These are phyloP conservation scores for Synergus laeviventris DNA, from an alignment of 2,888 invertebrate species.

Conservation along the genomic window DNA sequence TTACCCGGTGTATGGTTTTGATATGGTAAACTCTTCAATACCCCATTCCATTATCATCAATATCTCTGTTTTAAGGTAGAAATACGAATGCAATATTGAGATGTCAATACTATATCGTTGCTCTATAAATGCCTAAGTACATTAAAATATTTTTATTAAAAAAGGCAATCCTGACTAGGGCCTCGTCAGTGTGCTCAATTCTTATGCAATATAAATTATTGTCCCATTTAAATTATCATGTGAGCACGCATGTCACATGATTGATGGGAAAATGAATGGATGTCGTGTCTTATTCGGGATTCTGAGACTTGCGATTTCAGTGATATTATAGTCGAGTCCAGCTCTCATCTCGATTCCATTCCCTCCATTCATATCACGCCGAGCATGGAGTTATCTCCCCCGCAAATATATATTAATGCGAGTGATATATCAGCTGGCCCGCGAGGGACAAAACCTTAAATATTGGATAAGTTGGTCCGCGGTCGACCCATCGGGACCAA, in stretches of 20 bases:
- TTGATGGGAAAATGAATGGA: slow-evolving; percentile 23
- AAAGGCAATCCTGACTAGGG: too few species aligned
- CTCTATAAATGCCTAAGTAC: too few species aligned
- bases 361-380: slow-evolving; percentile 44
- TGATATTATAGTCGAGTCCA: slow-evolving; percentile 33
- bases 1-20: too few species aligned
- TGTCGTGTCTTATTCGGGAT: slow-evolving; percentile 22
- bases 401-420: slow-evolving; percentile 76
- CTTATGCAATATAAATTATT: background rate
- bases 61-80: too few species aligned
- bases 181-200: too few species aligned
- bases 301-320: slow-evolving; percentile 27
- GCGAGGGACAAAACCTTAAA: slow-evolving; percentile 76
- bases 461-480: slow-evolving; percentile 75
- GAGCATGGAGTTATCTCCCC: slow-evolving; percentile 68
- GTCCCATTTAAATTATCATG: background rate
- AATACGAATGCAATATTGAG: too few species aligned
- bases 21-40: too few species aligned
- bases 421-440: slow-evolving; percentile 74
- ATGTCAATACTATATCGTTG: too few species aligned
- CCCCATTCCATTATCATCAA: too few species aligned
- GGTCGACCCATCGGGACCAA: slow-evolving; percentile 71
- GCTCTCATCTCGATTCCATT: slow-evolving; percentile 40
- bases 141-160: too few species aligned
- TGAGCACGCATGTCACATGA: slow-evolving; percentile 1